Base-by-base conservation (phyloP, 2,113 vertebrate genomes). In the Gadus chalcogrammus region DNA sequence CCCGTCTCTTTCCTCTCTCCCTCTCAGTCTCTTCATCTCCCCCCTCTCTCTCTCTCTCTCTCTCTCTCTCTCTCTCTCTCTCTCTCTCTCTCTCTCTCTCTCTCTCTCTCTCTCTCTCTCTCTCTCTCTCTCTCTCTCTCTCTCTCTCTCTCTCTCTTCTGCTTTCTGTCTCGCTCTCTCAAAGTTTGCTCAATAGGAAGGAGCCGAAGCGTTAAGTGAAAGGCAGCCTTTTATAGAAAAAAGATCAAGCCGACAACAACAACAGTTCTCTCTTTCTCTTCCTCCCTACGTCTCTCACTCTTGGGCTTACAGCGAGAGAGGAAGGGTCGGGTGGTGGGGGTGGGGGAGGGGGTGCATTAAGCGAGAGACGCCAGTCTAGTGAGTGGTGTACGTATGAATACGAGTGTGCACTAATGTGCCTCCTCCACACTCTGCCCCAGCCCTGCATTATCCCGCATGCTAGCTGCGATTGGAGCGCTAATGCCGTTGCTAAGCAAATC, bases 401-500 rank as follows among this genome's bases (percentile, higher is more conserved):
- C 22, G 61, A 13, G 61, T 62, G 61, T 28, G 61, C 12, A n/a
- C 69, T 79, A 77, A 85, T 69, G 78, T 73, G 53, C 79, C 71
- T 61, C 83, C 84, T 81, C 75, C 71, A 64, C 80, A 76, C 74
- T 9, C 42, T 35, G 70, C 53, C 74, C 75, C 59, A 79, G 79
- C 68, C 76, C 78, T 65, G 67, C 82, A 86, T 86, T 86, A 88
- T 83, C 75, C 84, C 70, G 72, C 89, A 87, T 80, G 82, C 82
- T 63, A 58, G 76, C 81, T 79, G 78, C 83, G 85, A 89, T 86
- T 86, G 88, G 88, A 86, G 87, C 69, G 9, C 71, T 83, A 84
- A 88, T 89, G 83, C 69, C 85, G 90, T 91, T 90, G 87, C 88
- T 91, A 88, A 91, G 89, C 86, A 89, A 90, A 91, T 77, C 76